Evolutionary conservation across 2,113 vertebrate species (phyloP).

Genomic region (Atrichornis clamosus): DNA sequence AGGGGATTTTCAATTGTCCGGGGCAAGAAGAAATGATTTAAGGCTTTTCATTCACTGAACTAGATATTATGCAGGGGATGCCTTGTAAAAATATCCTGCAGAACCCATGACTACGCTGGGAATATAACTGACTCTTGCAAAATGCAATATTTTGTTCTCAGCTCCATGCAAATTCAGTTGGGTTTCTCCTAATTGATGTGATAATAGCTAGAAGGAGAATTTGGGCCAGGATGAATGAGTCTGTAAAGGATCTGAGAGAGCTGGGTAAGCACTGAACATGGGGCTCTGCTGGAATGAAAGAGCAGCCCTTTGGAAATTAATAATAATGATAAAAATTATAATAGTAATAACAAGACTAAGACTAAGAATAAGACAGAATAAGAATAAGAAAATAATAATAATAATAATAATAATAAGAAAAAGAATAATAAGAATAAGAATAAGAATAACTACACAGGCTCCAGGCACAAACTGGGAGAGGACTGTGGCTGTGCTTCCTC

Average conservation of each 20-base stretch:
- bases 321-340: no score
- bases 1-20: background rate
- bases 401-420: no score
- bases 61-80: background rate
- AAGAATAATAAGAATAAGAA: background rate
- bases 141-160: background rate
- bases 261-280: background rate
- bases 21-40: background rate
- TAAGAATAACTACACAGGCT: fast-evolving
- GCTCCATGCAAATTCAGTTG: background rate
- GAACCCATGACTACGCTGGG: fast-evolving
- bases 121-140: background rate
- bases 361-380: no score
- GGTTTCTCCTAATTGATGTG: background rate
- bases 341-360: background rate
- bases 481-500: background rate
- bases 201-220: background rate
- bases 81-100: background rate
- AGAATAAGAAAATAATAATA: no score
- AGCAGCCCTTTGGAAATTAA: background rate
- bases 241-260: background rate
- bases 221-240: fast-evolving
- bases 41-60: background rate
- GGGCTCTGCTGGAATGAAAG: background rate
- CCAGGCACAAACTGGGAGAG: background rate